Evolutionary conservation across 2,888 invertebrate species (phyloP).

Genomic region (Podabrus alpinus): DNA sequence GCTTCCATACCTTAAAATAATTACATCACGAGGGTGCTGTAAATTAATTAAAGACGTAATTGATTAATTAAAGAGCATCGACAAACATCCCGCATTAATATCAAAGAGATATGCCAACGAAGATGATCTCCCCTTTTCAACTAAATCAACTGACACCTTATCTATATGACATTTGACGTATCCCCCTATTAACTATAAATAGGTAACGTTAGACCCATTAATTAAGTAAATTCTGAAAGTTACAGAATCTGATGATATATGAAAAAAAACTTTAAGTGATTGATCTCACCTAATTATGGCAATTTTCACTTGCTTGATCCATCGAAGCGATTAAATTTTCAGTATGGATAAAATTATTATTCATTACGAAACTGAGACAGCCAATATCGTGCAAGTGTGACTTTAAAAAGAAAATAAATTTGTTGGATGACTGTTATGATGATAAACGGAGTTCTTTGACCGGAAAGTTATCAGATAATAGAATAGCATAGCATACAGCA

Average conservation of each 20-base stretch:
- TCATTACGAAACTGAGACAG: neutral
- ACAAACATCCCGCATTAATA: conserved; percentile 40
- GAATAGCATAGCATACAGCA: conserved; percentile 33
- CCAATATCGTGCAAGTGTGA: neutral
- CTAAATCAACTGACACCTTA: neutral
- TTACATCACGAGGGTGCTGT: conserved; percentile 31
- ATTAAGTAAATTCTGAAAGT: neutral
- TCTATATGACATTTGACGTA: neutral
- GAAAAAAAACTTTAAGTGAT: neutral
- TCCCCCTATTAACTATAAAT: neutral
- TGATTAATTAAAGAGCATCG: conserved; percentile 44
- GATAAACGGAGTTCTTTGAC: conserved; percentile 39
- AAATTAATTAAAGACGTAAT: conserved; percentile 45
- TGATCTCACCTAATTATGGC: neutral
- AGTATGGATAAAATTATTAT: neutral
- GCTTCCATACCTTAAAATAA: conserved; percentile 16
- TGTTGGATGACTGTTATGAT: conserved; percentile 26
- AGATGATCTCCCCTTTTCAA: neutral
- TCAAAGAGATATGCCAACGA: conserved; percentile 32
- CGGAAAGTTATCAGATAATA: conserved; percentile 39
- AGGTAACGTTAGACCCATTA: neutral
- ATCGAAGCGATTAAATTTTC: neutral
- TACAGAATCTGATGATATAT: neutral
- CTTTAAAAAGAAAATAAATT: conserved; percentile 24
- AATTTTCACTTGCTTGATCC: neutral